Base-by-base conservation (phyloP, 2,113 vertebrate species). In the Platanista minor region DNA sequence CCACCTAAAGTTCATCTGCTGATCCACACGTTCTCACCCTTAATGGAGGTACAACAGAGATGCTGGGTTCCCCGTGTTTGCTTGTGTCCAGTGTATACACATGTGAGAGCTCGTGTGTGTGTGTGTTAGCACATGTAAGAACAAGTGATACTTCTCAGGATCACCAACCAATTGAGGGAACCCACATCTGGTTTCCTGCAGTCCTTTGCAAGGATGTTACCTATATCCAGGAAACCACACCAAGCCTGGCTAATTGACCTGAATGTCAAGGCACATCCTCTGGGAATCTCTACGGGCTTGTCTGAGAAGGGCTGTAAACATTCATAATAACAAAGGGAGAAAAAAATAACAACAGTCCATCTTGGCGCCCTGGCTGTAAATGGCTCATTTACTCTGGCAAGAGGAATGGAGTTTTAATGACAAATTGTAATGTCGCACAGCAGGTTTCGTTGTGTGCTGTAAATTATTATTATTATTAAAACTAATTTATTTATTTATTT, bases 321-420 rank as follows among this genome's bases (percentile, higher is more conserved):
- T 91, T 91, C 78, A 41, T 71, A 97, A 96, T 15, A 97, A 95
- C 95, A 95, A 94, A 96, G 84, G 67, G 94, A 97, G 96, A 92
- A 97, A 97, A 97, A 97, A 97, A 96, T 96, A 97, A 97, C 96
- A 97, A 97, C 89, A 97, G 97, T 97, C 94, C 95, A 95, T 97
- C 97, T 97, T 97, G 96, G 96, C 39, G 2, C 95, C 94, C 92
- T 77, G 71, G 94, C 94, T 97, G 92, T 97, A 97, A 97, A 97
- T 97, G 97, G 95, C 94, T 98, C 97, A 97, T 97, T 97, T 97
- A 92, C 96, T 96, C 96, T 94, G 96, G 96, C 96, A 94, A 98
- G 95, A 97, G 87, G 74, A 94, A 97, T 96, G 90, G 97, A 95
- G 97, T 97, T 97, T 97, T 97, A 97, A 98, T 96, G 96, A 97